Base-by-base conservation (phyloP, 2,888 invertebrate genomes). In the Tinea trinotella region DNA sequence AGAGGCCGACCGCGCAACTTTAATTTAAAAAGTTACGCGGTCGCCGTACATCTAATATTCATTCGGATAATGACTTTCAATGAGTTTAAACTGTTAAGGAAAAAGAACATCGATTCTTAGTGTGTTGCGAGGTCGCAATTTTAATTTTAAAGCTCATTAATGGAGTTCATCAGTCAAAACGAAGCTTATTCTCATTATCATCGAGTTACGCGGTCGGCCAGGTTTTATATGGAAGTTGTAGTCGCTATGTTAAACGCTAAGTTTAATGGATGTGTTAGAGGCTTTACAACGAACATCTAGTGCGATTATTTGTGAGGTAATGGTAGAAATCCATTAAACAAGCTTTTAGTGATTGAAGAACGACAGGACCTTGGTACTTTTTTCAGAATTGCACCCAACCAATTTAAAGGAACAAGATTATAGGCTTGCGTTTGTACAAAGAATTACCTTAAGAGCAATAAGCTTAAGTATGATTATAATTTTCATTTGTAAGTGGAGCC, bases 301-400 rank as follows among this genome's bases (percentile, higher is more conserved):
- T 77, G 72, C 76, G 82, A 83, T 83, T 84, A 84, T 84, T 83
- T 81, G 79, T 76, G 76, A 78, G 74, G 81, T 83, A 83, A 85
- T 83, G 80, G 81, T 81, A 79, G 81, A 84, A 83, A 84, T 82
- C 83, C 84, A 84, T 84, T 85, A 84, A 81, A 84, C 79, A 73
- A 79, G 78, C 74, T 76, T 77, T 84, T 83, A 83, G 81, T 78
- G 82, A 83, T 83, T 78, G 77, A 77, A 81, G 79, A 76, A 74
- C 66, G 67, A 68, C 71, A 80, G 75, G 74, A 76, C 75, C 71
- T 71, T 63, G 61, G 64, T 65, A 49, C 35, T 40, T 18, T 34
- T 34, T 79, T 78, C 79, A 75, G 78, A 76, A 83, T 83, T 81
- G 72, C 74, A 74, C 70, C 62, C 68, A 70, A 70, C 68, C 76